These are phyloP conservation scores for Crossaster papposus DNA, from an alignment of 53 echinoderm and acorn worm genomes.

Conservation along the genomic window DNA sequence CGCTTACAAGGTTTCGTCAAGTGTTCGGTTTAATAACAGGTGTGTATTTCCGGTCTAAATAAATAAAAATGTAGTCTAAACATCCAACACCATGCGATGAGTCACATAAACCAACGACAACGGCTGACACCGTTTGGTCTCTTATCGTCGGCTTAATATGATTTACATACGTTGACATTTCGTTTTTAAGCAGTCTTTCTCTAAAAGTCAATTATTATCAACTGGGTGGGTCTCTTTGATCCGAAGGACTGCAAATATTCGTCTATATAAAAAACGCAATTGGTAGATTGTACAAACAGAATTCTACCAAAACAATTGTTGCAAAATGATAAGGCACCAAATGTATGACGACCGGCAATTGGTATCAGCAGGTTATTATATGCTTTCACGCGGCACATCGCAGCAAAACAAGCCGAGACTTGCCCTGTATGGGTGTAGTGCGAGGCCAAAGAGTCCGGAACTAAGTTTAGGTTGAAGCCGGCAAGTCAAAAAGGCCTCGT, in stretches of 20 bases:
- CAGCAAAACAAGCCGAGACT: constrained; percentile 56
- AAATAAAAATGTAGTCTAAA: constrained; percentile 54
- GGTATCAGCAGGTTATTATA: not conserved
- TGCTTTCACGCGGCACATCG: constrained; percentile 19
- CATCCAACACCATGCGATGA: constrained; percentile 21
- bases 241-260: not conserved
- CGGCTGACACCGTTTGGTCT: not conserved
- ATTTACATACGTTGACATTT: not conserved
- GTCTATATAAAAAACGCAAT: not conserved
- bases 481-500: constrained; percentile 19
- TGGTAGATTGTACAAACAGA: not conserved
- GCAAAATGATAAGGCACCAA: not conserved
- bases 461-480: constrained; percentile 10
- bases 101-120: constrained; percentile 11
- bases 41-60: constrained; percentile 36
- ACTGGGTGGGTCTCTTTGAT: not conserved
- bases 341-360: not conserved
- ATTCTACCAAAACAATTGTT: not conserved
- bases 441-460: not conserved
- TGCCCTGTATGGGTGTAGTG: constrained; percentile 1
- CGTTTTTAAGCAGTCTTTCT: not conserved
- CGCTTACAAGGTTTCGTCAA: not conserved
- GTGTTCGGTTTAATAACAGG: constrained; percentile 25
- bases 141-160: not conserved
- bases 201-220: not conserved